A percentile compares a stretch with the other conserved stretches of the same genome.
phyloP scores from a whole-genome alignment of 2,888 invertebrate genomes.

The Ethmia dodecea region DNA sequence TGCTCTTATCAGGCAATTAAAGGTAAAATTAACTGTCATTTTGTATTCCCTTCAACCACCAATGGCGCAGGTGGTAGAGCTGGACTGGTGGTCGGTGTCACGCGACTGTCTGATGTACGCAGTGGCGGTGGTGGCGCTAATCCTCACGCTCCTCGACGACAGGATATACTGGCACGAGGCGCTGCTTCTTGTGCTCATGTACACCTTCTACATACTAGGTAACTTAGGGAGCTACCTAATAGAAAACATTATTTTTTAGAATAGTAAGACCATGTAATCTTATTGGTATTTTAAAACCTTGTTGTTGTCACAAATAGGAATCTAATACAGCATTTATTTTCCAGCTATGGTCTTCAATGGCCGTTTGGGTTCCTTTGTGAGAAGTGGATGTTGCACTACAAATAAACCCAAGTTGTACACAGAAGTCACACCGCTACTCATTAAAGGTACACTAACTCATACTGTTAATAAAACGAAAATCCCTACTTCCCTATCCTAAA shows the following conservation, averaged over 20 bases:
- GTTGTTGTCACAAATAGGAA: too few species aligned
- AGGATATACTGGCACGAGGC: constrained; percentile 87
- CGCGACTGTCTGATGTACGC: constrained; percentile 86
- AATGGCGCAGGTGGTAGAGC: constrained; percentile 81
- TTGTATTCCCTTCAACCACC: too few species aligned
- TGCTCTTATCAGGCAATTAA: too few species aligned
- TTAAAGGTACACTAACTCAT: constrained; percentile 35
- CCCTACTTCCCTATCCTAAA: too few species aligned
- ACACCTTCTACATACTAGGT: constrained; percentile 84
- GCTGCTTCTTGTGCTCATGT: constrained; percentile 81
- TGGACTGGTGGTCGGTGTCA: constrained; percentile 88
- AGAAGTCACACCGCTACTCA: constrained; percentile 66
- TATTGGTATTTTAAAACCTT: background rate
- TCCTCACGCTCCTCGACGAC: constrained; percentile 83
- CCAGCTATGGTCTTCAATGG: constrained; percentile 84
- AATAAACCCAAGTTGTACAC: constrained; percentile 72
- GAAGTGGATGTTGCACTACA: constrained; percentile 63
- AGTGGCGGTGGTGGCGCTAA: constrained; percentile 82
- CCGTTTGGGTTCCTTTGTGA: constrained; percentile 70
- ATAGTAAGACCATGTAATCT: background rate
- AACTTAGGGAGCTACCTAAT: constrained; percentile 22
- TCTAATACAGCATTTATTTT: constrained; percentile 33
- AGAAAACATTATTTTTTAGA: background rate
- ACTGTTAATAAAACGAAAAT: constrained; percentile 34
- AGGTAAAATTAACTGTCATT: too few species aligned